Conservation (phyloP, 2,797 vertebrate species). For the Sebastes itinus region DNA sequence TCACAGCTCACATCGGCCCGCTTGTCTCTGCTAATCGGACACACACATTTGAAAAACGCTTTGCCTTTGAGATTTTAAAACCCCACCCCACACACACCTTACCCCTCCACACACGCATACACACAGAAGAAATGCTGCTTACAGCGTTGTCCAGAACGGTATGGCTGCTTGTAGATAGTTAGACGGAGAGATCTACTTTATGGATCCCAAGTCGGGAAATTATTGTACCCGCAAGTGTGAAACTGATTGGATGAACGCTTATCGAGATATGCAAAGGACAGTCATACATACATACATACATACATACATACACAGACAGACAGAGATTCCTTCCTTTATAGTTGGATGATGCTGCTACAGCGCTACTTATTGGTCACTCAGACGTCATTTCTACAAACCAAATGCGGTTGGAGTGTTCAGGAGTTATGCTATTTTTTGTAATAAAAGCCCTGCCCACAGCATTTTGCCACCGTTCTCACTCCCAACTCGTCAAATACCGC, state of each 20-base stretch:
- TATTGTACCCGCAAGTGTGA: neutral
- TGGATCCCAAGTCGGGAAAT: too few relatives aligned
- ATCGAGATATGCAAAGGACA: neutral
- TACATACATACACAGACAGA: neutral
- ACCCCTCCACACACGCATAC: neutral
- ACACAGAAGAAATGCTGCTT: too few relatives aligned
- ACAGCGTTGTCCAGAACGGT: too few relatives aligned
- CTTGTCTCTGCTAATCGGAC: slow-evolving; percentile 25
- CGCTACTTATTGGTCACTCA: neutral
- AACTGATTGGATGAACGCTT: neutral
- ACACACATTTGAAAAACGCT: neutral
- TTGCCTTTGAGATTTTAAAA: neutral
- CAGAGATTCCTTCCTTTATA: neutral
- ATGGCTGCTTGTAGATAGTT: too few relatives aligned
- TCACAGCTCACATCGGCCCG: slow-evolving; percentile 4
- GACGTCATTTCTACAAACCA: neutral
- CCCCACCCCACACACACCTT: neutral
- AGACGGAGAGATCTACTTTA: too few relatives aligned
- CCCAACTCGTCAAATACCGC: too few relatives aligned
- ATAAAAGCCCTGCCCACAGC: too few relatives aligned
- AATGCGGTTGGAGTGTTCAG: neutral
- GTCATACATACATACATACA: too few relatives aligned
- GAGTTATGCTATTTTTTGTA: neutral
- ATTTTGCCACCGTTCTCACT: too few relatives aligned
- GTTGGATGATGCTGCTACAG: neutral